Evolutionary conservation across 2,888 invertebrate genomes (phyloP).

Genomic region (Eumacrocentrus americanus): DNA sequence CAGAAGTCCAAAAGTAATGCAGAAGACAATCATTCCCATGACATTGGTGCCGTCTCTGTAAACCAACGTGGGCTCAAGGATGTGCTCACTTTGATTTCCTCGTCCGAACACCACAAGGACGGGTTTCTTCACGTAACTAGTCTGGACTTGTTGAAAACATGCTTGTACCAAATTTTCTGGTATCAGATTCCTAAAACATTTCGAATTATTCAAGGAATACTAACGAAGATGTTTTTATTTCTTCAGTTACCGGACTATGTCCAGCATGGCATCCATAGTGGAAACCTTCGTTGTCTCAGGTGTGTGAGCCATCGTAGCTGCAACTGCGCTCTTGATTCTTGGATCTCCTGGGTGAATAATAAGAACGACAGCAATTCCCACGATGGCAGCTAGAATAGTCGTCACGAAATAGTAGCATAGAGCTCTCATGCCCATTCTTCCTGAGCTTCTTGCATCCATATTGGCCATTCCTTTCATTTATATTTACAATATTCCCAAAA

Average conservation of each 20-base stretch:
- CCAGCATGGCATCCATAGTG: slow-evolving; percentile 67
- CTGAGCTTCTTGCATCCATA: slow-evolving; percentile 69
- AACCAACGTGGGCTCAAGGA: slow-evolving; percentile 51
- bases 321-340: slow-evolving; percentile 54
- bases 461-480: slow-evolving; percentile 66
- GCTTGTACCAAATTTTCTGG: slow-evolving; percentile 70
- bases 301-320: slow-evolving; percentile 29
- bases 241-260: slow-evolving; percentile 64
- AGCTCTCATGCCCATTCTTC: slow-evolving; percentile 70
- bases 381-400: slow-evolving; percentile 69
- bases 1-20: slow-evolving; percentile 67
- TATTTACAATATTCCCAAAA: not conserved
- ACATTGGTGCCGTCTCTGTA: slow-evolving; percentile 70
- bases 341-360: slow-evolving; percentile 71
- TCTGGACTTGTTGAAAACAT: slow-evolving; percentile 67
- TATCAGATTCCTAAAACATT: slow-evolving; percentile 65
- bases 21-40: slow-evolving; percentile 69
- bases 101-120: slow-evolving; percentile 43
- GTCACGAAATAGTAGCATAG: slow-evolving; percentile 71
- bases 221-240: not conserved
- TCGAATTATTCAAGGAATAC: no score
- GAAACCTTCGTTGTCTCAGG: slow-evolving; percentile 58
- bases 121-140: slow-evolving; percentile 60
- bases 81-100: slow-evolving; percentile 44
- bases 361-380: slow-evolving; percentile 70